Conservation (phyloP, 2,113 vertebrate genomes). For the Paedocypris sp. region DNA sequence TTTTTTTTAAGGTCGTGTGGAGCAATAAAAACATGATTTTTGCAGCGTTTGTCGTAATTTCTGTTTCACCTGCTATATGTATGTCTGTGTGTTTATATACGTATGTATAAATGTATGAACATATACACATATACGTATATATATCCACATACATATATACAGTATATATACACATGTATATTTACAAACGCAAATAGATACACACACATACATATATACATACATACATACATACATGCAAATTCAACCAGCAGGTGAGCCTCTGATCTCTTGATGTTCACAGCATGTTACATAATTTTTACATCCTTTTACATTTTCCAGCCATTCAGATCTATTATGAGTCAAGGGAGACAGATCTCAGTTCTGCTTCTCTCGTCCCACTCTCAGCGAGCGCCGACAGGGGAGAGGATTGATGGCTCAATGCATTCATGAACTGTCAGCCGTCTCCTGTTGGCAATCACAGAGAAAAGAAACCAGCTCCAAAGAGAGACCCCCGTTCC, state of each 20-base stretch:
- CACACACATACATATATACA: too few relatives aligned
- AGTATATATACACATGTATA: too few relatives aligned
- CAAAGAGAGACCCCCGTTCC: slow-evolving; percentile 26
- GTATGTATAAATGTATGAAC: too few relatives aligned
- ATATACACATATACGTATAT: too few relatives aligned
- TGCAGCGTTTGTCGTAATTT: too few relatives aligned
- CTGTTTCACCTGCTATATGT: too few relatives aligned
- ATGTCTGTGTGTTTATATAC: too few relatives aligned
- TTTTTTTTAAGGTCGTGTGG: too few relatives aligned
- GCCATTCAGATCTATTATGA: slow-evolving; percentile 17
- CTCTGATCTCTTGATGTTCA: slow-evolving; percentile 16
- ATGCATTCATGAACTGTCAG: slow-evolving; percentile 52
- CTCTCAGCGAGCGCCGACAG: slow-evolving; percentile 45
- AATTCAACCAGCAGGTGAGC: slow-evolving; percentile 12
- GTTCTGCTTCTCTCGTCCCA: slow-evolving; percentile 26
- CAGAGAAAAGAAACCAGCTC: slow-evolving; percentile 36
- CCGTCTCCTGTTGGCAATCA: slow-evolving; percentile 22
- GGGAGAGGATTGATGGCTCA: slow-evolving; percentile 47
- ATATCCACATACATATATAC: too few relatives aligned
- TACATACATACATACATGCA: too few relatives aligned
- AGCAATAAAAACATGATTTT: too few relatives aligned
- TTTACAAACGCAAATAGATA: too few relatives aligned
- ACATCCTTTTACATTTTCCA: slow-evolving; percentile 15
- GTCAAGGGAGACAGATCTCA: neutral
- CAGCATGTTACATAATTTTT: slow-evolving; percentile 11